phyloP scores from a whole-genome alignment of 1,140 invertebrate species.

The Atta colombica region DNA sequence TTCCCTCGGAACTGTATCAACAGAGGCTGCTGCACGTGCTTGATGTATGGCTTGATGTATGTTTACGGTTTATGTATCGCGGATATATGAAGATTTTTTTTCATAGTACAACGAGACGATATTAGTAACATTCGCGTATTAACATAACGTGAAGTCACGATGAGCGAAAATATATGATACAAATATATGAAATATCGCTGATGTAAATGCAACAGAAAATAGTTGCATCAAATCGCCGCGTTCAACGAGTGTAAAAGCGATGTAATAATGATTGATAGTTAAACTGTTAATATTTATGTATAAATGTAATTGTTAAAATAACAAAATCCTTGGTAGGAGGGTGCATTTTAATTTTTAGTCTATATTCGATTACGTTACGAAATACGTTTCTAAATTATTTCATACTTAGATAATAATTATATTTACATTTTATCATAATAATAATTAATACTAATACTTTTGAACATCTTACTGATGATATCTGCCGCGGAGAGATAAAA shows the following conservation, averaged over 20 bases:
- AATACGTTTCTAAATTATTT: background rate
- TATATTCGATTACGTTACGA: background rate
- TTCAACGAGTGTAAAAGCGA: background rate
- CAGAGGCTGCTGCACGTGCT: background rate
- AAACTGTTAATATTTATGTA: slow-evolving; percentile 12
- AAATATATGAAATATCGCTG: slow-evolving; percentile 10
- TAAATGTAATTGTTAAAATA: slow-evolving; percentile 16
- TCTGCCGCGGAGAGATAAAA: background rate
- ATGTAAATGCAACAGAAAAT: background rate
- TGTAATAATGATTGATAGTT: slow-evolving; percentile 31
- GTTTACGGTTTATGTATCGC: slow-evolving; percentile 9
- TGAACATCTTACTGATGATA: background rate
- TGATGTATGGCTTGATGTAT: slow-evolving; percentile 16
- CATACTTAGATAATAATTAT: background rate
- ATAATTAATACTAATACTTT: background rate
- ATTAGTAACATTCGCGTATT: slow-evolving; percentile 24
- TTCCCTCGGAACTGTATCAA: slow-evolving; percentile 18
- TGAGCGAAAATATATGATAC: slow-evolving; percentile 21
- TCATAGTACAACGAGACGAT: background rate
- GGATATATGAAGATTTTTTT: slow-evolving; percentile 25
- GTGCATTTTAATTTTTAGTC: background rate
- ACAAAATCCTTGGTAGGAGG: background rate
- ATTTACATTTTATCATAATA: background rate
- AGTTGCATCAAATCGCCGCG: background rate
- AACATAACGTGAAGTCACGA: background rate